Base-by-base conservation (phyloP, 2,888 invertebrate genomes). In the Zygaena filipendulae region DNA sequence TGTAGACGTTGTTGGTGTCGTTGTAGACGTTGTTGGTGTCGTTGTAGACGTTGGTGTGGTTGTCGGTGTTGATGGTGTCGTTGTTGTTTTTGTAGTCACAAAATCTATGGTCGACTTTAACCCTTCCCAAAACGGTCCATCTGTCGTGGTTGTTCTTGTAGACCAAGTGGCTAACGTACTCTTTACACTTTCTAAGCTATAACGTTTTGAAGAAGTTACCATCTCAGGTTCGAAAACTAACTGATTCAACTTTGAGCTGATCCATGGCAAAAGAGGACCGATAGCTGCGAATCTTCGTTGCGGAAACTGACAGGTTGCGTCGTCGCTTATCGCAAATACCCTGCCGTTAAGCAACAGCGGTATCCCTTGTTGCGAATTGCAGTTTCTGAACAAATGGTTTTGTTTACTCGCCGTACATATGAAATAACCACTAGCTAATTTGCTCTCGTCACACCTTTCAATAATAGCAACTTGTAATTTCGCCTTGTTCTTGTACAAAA, bases 291-390 rank as follows among this genome's bases (percentile, higher is more conserved):
- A 63, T 4, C 38, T 29, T 12, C 39, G 40, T 35, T 57, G 53
- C 12, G 36, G 31, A 13, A 33, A 25, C 29, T 20, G 22, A 28
- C 57, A 52, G 12, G 29, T 30, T n/a, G 34, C 32, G 18, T 25
- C 31, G 9, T 42, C 42, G 8, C 40, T 33, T 13, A 43, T 28
- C 3, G 39, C 35, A 18, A 60, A 28, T 26, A 68, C 39, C 29
- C 42, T 40, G 13, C 45, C 44, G n/a, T 51, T 38, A n/a, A 59
- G 31, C 11, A 68, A 33, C 11, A 68, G 40, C 2, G 69, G 68
- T 4, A 51, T 32, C 2, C 69, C 70, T 37, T 61, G 49, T 30
- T 40, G 38, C 16, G 44, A 33, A 16, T 38, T 37, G 29, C 53
- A 54, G 9, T 35, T 27, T 37, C 27, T 13, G 30, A 13, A 6